Evolutionary conservation across 2,113 vertebrate species (phyloP).

Genomic region (Nipponia nippon): DNA sequence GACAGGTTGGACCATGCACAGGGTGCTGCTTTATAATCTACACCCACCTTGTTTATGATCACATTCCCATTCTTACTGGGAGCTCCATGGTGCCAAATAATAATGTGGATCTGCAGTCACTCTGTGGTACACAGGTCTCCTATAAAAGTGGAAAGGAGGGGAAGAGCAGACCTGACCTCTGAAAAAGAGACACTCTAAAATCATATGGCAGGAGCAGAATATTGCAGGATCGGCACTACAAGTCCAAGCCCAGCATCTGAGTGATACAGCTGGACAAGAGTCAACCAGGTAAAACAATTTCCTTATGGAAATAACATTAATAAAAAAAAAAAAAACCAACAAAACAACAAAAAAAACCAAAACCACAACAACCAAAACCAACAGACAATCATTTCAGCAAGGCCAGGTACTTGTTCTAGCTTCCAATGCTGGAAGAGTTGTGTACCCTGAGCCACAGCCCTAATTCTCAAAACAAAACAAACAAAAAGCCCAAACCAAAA

Average conservation of each 20-base stretch:
- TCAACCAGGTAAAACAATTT: neutral
- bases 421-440: neutral
- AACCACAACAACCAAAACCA: no score
- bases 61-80: neutral
- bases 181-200: neutral
- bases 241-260: neutral
- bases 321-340: neutral
- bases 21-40: neutral
- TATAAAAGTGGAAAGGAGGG: neutral
- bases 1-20: neutral
- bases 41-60: no score
- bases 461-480: neutral
- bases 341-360: neutral
- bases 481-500: neutral
- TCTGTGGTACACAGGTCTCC: neutral
- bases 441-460: neutral
- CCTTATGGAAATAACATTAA: neutral
- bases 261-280: neutral
- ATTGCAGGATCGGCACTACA: neutral
- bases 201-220: neutral
- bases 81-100: neutral
- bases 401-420: neutral
- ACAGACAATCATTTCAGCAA: neutral
- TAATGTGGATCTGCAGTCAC: accelerated
- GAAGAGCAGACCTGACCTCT: neutral